phyloP scores from a whole-genome alignment of 2,888 invertebrate species.

The Hirtodrosophila confusa region DNA sequence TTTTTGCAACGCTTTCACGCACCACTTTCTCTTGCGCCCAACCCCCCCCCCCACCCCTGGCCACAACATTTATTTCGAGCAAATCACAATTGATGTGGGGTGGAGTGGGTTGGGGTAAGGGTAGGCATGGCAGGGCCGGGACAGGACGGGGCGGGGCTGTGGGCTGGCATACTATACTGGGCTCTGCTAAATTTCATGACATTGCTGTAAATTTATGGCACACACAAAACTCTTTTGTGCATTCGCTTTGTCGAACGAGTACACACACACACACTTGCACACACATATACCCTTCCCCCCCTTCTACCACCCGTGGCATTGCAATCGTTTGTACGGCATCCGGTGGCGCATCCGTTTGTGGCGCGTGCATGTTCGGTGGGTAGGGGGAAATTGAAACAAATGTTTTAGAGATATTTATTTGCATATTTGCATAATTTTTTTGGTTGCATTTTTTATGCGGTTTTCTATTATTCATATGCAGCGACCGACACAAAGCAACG shows the following conservation, averaged over 20 bases:
- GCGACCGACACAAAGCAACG: constrained; percentile 26
- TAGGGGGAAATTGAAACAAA: constrained; percentile 68
- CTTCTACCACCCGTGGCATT: no score
- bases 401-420: constrained; percentile 77
- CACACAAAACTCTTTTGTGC: constrained; percentile 67
- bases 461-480: constrained; percentile 57
- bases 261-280: constrained; percentile 5
- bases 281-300: constrained; percentile 12
- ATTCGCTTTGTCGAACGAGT: constrained; percentile 34
- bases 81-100: constrained; percentile 35
- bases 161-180: background rate
- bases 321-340: constrained; percentile 61
- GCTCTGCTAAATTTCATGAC: constrained; percentile 62
- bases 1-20: constrained; percentile 43
- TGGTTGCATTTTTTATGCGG: constrained; percentile 56
- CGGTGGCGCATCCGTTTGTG: constrained; percentile 52
- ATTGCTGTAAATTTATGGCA: constrained; percentile 70
- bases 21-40: constrained; percentile 7
- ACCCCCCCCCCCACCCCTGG: background rate
- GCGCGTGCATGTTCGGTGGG: background rate
- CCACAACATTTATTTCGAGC: constrained; percentile 10
- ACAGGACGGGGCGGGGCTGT: background rate
- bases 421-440: constrained; percentile 73
- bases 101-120: background rate
- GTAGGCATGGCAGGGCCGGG: no score